Evolutionary conservation across 2,888 invertebrate species (phyloP).

Genomic region (Melipona beecheii): DNA sequence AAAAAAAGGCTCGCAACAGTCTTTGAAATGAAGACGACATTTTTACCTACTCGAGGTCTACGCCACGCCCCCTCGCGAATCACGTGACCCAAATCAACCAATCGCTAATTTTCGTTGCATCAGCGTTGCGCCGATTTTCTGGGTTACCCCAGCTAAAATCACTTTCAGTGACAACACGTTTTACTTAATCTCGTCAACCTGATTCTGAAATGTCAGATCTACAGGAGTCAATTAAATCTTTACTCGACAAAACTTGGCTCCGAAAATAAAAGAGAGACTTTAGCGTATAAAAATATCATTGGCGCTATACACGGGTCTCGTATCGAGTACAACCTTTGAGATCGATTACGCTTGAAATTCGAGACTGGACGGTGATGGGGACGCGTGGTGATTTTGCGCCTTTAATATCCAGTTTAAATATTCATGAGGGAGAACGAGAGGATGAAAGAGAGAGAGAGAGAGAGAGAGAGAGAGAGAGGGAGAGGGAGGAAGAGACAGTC

Average conservation of each 20-base stretch:
- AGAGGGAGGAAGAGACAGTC: neutral
- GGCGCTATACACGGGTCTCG: constrained; percentile 4
- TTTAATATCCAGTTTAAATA: constrained; percentile 83
- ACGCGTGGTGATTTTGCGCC: constrained; percentile 79
- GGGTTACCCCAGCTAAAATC: no score
- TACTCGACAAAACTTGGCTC: neutral
- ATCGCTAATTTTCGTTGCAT: no score
- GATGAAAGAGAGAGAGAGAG: neutral
- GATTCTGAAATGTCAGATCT: neutral
- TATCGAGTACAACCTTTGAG: constrained; percentile 52
- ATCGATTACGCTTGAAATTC: constrained; percentile 67
- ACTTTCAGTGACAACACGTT: no score
- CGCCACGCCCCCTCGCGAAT: no score
- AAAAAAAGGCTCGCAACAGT: neutral
- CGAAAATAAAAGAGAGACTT: neutral
- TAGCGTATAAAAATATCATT: no score
- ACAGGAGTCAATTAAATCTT: neutral
- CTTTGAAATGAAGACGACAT: neutral
- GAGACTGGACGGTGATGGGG: constrained; percentile 50
- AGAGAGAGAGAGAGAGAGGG: neutral
- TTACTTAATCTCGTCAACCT: neutral
- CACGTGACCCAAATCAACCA: no score
- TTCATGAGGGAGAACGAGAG: constrained; percentile 75
- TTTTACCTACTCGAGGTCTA: no score
- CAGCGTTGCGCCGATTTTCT: no score